phyloP scores from a whole-genome alignment of 2,888 invertebrate species.

The Urechis unicinctus region DNA sequence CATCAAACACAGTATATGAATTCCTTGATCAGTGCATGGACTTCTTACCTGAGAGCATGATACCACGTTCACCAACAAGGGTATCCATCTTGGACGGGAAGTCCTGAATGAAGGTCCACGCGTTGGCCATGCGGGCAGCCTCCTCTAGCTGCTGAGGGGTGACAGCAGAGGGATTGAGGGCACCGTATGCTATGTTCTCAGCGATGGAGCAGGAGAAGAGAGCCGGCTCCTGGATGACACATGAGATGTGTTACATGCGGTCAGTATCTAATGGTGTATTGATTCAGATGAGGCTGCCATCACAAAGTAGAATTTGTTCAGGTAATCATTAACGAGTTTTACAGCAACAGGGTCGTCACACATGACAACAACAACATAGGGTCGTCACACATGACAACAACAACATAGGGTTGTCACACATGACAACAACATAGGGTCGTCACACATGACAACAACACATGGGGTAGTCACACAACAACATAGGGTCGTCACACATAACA shows the following conservation, averaged over 20 bases:
- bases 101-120: constrained; percentile 66
- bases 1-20: no score
- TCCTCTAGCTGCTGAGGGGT: constrained; percentile 57
- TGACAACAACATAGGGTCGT: no score
- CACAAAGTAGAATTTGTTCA: no score
- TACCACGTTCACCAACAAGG: constrained; percentile 80
- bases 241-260: not conserved
- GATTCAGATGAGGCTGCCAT: no score
- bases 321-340: no score
- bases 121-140: constrained; percentile 77
- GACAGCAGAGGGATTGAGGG: constrained; percentile 52
- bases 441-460: no score
- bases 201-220: constrained; percentile 83
- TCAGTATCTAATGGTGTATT: not conserved
- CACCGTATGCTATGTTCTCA: constrained; percentile 73
- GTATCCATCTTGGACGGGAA: constrained; percentile 72
- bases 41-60: constrained; percentile 73
- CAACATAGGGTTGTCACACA: no score
- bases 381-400: no score
- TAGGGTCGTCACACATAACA: no score
- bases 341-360: not conserved
- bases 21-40: no score
- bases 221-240: constrained; percentile 68
- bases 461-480: no score
- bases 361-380: not conserved